These are phyloP conservation scores for Stichopus horrens DNA, from an alignment of 53 echinoderm and acorn worm species.

Conservation along the genomic window DNA sequence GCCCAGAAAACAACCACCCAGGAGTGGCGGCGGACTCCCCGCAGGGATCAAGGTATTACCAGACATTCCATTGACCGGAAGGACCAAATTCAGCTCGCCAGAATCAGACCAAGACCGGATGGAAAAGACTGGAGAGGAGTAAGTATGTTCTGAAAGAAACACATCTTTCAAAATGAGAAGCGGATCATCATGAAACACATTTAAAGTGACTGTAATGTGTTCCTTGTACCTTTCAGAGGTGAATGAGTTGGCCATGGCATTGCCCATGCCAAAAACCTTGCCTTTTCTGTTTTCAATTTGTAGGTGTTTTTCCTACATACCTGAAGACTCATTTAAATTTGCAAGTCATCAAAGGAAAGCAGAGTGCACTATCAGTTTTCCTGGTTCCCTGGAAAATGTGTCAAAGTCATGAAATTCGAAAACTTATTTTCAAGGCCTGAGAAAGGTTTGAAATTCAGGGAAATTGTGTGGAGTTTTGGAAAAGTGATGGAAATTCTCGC, in stretches of 20 bases:
- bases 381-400: too few species aligned
- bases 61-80: conserved; percentile 43
- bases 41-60: conserved; percentile 47
- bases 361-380: too few species aligned
- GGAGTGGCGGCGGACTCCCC: neutral
- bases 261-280: neutral
- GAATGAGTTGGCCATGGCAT: neutral
- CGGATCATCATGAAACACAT: neutral
- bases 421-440: too few species aligned
- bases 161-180: neutral
- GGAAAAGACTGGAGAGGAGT: conserved; percentile 43
- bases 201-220: neutral
- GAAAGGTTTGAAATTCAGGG: too few species aligned
- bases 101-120: conserved; percentile 25
- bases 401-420: too few species aligned
- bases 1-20: neutral
- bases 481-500: too few species aligned
- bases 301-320: too few species aligned
- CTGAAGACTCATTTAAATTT: too few species aligned
- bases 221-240: neutral
- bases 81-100: conserved; percentile 45
- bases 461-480: too few species aligned
- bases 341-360: too few species aligned
- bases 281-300: neutral
- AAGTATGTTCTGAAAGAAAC: neutral